Evolutionary conservation across 53 echinoderm and acorn worm species (phyloP).

Genomic region (Holothuria scabra): DNA sequence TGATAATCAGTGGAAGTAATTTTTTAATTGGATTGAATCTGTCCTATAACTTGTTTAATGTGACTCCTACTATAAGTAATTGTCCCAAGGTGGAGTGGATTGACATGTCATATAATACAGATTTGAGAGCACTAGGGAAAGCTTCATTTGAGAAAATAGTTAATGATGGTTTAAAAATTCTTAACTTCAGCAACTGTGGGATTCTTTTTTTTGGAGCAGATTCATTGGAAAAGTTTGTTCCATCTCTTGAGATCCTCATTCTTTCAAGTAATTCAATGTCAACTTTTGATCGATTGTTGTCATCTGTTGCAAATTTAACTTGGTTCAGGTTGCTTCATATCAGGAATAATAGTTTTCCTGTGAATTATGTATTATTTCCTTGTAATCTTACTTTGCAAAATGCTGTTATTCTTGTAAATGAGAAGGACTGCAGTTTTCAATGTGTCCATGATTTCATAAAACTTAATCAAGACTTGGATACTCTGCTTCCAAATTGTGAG

Average conservation of each 20-base stretch:
- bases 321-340: neutral
- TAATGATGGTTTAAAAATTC: neutral
- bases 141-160: neutral
- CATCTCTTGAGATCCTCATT: neutral
- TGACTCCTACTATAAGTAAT: neutral
- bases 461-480: too few species aligned
- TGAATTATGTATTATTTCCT: neutral
- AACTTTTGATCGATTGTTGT: neutral
- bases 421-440: neutral
- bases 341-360: neutral
- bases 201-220: neutral
- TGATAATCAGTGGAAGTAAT: neutral
- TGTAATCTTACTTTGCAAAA: neutral
- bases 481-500: too few species aligned
- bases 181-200: neutral
- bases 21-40: conserved; percentile 15
- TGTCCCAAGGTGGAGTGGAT: neutral
- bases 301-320: neutral
- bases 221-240: neutral
- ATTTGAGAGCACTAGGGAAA: neutral
- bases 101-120: neutral
- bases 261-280: neutral
- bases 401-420: neutral
- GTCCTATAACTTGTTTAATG: neutral
- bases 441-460: neutral